Evolutionary conservation across 2,888 invertebrate genomes (phyloP).

Genomic region (Oeneis ivallda): DNA sequence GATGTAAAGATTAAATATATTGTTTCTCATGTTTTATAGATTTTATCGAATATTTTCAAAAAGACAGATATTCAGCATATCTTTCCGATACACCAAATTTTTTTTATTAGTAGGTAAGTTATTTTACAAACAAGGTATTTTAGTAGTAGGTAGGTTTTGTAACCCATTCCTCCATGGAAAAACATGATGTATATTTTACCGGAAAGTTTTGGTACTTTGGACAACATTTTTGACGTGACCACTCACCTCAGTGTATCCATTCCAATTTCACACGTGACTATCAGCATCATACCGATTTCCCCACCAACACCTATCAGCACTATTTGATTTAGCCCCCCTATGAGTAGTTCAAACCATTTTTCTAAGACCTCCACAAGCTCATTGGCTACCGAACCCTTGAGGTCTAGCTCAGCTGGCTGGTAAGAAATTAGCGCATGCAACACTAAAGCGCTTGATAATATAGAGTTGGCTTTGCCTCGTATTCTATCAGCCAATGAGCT

Average conservation of each 20-base stretch:
- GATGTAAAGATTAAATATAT: too few relatives aligned
- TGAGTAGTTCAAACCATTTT: constrained; percentile 61
- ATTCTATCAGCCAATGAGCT: constrained; percentile 54
- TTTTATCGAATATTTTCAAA: too few relatives aligned
- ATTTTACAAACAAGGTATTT: too few relatives aligned
- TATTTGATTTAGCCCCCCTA: constrained; percentile 59
- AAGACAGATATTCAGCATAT: too few relatives aligned
- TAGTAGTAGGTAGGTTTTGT: too few relatives aligned
- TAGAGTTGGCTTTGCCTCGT: constrained; percentile 48
- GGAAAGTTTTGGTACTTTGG: too few relatives aligned
- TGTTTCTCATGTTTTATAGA: too few relatives aligned
- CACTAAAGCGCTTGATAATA: constrained; percentile 66
- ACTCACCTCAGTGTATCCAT: constrained; percentile 59
- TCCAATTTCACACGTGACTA: constrained; percentile 62
- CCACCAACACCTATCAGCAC: constrained; percentile 54
- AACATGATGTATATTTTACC: too few relatives aligned
- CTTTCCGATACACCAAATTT: too few relatives aligned
- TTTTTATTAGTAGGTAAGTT: too few relatives aligned
- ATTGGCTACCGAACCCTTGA: constrained; percentile 52
- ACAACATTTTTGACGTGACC: not conserved
- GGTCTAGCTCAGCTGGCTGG: constrained; percentile 57
- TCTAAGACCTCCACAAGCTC: constrained; percentile 56
- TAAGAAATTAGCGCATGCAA: constrained; percentile 65
- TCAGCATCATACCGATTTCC: constrained; percentile 58
- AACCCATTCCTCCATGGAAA: too few relatives aligned